Evolutionary conservation across 2,888 invertebrate species (phyloP), one percentile per base, ranked within the genome.

Genomic region (Dusona sp.): DNA sequence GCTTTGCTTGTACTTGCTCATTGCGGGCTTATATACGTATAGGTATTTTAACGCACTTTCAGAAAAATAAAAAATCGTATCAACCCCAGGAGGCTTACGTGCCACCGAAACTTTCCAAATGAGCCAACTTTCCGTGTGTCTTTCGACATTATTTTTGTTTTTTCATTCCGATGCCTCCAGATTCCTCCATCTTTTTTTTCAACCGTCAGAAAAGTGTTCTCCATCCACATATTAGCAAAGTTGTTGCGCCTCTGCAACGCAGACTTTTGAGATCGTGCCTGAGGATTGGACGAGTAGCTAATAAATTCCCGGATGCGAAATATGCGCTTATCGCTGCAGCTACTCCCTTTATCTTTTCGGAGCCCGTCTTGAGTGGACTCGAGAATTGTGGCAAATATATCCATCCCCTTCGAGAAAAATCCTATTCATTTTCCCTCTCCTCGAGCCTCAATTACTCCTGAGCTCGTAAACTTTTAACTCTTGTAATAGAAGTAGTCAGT

Each of bases 41-140:
- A 61, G 83, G 68, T 16, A 45, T 73, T 67, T 25, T 48, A 78
- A 83, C 85, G 83, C 87, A 83, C 80, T 83, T 79, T 85, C 75
- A 48, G 82, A 79, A 75, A 42, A 86, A 84, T 82, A 82, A 75
- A 78, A 82, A 84, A 87, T 79, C 70, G 78, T 84, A 79, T 64
- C 48, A 70, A 57, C 22, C 65, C 61, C 45, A 38, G 65, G 38
- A 83, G 80, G 77, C 85, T 85, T 77, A 75, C 70, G 54, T 74
- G 65, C 79, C 81, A 83, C 86, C 82, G 84, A 90, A 93, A 93
- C 93, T 93, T 93, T 92, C 89, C 89, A 93, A 94, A 94, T 94
- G 93, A 94, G 90, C 89, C 91, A 93, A 94, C 94, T 94, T 94
- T 94, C 91, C 93, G 94, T 93, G 94, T 94, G 94, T 94, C 94